A percentile compares a stretch with the other conserved stretches of the same genome.
Conservation (phyloP, 2,797 vertebrate species). For the Microcaecilia unicolor region DNA sequence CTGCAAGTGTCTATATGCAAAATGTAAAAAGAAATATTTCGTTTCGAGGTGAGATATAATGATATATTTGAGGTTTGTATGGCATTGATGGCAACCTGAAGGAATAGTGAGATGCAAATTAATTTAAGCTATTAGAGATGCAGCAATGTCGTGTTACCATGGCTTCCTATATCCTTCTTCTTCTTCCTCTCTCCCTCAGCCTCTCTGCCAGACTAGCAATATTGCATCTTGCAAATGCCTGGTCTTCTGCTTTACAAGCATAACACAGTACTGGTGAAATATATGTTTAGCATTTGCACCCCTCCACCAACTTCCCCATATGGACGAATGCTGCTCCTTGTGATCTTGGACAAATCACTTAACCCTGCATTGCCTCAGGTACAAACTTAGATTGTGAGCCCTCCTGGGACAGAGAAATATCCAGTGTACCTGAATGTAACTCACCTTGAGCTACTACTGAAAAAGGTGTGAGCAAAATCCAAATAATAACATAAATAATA, state of each 20-base stretch:
- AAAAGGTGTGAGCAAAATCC: too few relatives aligned
- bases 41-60: slow-evolving; percentile 35
- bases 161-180: slow-evolving; percentile 59
- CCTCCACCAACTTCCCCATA: too few relatives aligned
- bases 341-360: too few relatives aligned
- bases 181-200: slow-evolving; percentile 30
- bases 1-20: background rate
- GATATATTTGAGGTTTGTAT: slow-evolving; percentile 38
- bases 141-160: slow-evolving; percentile 88
- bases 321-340: too few relatives aligned
- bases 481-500: too few relatives aligned
- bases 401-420: too few relatives aligned
- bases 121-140: slow-evolving; percentile 78
- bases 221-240: slow-evolving; percentile 60
- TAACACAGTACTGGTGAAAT: slow-evolving; percentile 37
- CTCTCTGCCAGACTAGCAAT: slow-evolving; percentile 44
- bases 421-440: too few relatives aligned
- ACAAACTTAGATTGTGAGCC: too few relatives aligned
- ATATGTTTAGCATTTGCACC: slow-evolving; percentile 54
- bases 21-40: slow-evolving; percentile 10
- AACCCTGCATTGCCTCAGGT: too few relatives aligned
- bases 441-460: too few relatives aligned
- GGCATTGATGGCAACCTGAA: slow-evolving; percentile 22
- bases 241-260: slow-evolving; percentile 45
- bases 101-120: slow-evolving; percentile 18